phyloP scores from a whole-genome alignment of 2,797 vertebrate species.

The Alfaro cultratus region DNA sequence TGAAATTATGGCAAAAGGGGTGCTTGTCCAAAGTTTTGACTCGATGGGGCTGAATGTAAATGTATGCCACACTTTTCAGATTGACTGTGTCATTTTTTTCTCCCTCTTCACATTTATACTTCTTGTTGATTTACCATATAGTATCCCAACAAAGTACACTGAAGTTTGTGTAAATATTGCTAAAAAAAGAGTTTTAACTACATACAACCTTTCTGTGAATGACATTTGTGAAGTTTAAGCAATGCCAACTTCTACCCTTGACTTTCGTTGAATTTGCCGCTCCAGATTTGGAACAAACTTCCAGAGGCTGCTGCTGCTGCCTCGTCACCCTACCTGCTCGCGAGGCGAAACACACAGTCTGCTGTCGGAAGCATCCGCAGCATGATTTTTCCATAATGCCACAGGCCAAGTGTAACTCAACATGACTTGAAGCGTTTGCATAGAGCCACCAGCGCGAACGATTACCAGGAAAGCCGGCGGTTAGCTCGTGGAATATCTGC shows the following conservation, averaged over 20 bases:
- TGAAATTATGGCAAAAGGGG: background rate
- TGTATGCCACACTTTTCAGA: background rate
- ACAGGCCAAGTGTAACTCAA: slow-evolving; percentile 45
- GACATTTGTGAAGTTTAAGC: background rate
- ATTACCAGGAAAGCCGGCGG: slow-evolving; percentile 39
- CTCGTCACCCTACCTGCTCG: slow-evolving; percentile 8
- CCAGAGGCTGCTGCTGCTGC: background rate
- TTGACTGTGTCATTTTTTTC: background rate
- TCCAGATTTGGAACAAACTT: slow-evolving; percentile 6
- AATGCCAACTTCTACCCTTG: background rate
- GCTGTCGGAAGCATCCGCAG: slow-evolving; percentile 33
- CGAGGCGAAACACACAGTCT: slow-evolving; percentile 19
- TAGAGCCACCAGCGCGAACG: slow-evolving; percentile 32
- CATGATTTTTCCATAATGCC: slow-evolving; percentile 46
- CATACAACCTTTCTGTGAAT: background rate
- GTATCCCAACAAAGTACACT: background rate
- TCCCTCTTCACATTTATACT: background rate
- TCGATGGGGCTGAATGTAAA: background rate
- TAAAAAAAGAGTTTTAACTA: background rate
- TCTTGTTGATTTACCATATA: background rate
- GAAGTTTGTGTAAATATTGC: background rate
- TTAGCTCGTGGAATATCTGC: slow-evolving; percentile 60
- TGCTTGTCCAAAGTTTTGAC: background rate
- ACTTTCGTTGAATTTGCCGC: background rate
- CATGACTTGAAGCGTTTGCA: slow-evolving; percentile 54